Percentiles rank a stretch among this genome's conserved stretches.
These are phyloP conservation scores for Conomelus anceps DNA, from an alignment of 2,888 invertebrate species.

Conservation along the genomic window DNA sequence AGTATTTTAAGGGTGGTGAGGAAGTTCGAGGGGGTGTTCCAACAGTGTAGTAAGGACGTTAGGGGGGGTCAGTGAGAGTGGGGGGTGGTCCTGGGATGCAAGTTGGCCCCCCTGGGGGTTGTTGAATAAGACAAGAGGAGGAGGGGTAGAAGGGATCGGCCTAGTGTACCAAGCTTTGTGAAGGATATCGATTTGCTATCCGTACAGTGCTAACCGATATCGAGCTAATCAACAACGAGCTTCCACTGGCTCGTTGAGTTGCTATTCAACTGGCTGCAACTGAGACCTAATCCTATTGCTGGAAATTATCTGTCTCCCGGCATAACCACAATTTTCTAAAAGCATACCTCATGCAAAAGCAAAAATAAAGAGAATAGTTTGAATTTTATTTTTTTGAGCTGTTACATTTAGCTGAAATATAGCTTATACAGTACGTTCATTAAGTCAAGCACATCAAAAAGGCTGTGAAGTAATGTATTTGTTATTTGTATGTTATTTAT, in stretches of 20 bases:
- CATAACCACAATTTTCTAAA: too few relatives aligned
- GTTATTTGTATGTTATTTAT: too few relatives aligned
- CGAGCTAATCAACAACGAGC: not conserved
- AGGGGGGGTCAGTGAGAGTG: not conserved
- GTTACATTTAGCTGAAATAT: too few relatives aligned
- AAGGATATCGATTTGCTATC: not conserved
- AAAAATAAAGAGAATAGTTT: too few relatives aligned
- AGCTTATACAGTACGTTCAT: too few relatives aligned
- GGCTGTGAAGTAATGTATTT: too few relatives aligned
- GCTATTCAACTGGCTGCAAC: not conserved
- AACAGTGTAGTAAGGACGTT: not conserved
- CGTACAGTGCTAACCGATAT: not conserved
- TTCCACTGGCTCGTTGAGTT: not conserved
- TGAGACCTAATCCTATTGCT: not conserved
- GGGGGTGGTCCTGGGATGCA: not conserved
- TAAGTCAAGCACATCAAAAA: too few relatives aligned
- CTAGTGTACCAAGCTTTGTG: not conserved
- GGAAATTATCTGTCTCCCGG: not conserved
- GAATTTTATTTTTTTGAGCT: too few relatives aligned
- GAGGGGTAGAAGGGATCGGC: not conserved
- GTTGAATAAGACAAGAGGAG: not conserved
- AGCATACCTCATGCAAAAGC: too few relatives aligned
- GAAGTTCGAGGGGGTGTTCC: not conserved
- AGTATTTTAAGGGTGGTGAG: not conserved
- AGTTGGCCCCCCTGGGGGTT: not conserved